Evolutionary conservation across 2,797 vertebrate species (phyloP).

Genomic region (Silurus aristotelis): DNA sequence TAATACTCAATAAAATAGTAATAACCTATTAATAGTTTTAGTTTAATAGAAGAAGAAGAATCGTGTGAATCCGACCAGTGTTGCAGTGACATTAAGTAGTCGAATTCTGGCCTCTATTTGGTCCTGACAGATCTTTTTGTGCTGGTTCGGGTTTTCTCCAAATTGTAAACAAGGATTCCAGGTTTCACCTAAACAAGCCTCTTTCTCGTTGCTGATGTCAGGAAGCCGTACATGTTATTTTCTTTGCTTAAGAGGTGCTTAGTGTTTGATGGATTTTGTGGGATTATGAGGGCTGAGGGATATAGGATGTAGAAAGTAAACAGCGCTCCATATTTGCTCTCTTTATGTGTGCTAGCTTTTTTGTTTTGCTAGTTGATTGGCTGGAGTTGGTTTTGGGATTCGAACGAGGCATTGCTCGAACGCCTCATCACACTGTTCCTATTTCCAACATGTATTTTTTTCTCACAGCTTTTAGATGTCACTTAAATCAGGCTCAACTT

Average conservation of each 20-base stretch:
- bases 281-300: constrained; percentile 12
- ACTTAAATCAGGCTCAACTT: constrained; percentile 42
- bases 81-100: background rate
- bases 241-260: background rate
- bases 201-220: background rate
- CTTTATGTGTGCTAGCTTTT: background rate
- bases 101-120: background rate
- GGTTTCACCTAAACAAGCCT: background rate
- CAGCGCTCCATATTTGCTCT: constrained; percentile 31
- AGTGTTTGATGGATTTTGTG: constrained; percentile 11
- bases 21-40: background rate
- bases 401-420: background rate
- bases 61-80: background rate
- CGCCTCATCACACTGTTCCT: constrained; percentile 18
- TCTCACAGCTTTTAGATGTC: constrained; percentile 21
- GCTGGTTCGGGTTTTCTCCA: background rate
- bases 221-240: constrained; percentile 4
- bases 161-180: background rate
- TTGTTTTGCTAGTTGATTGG: constrained; percentile 33
- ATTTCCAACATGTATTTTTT: constrained; percentile 24
- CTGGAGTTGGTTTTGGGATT: constrained; percentile 11
- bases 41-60: background rate
- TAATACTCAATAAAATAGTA: background rate
- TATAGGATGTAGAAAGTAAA: constrained; percentile 35
- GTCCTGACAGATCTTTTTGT: background rate